Conservation (phyloP, 2,797 vertebrate species). For the Lepus townsendii region DNA sequence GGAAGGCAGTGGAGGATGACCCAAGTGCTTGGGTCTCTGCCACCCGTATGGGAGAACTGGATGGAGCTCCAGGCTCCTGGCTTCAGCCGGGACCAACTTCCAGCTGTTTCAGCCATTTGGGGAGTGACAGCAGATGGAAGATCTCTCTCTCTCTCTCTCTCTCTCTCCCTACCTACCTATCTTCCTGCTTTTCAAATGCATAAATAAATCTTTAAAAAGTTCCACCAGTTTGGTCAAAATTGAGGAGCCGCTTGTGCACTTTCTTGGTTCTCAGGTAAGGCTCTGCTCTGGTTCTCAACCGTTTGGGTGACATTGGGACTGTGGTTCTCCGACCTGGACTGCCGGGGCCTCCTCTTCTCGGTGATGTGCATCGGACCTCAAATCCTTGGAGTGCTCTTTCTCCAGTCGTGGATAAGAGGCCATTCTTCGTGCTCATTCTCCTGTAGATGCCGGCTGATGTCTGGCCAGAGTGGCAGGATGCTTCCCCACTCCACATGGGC, state of each 20-base stretch:
- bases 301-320: conserved; percentile 23
- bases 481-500: conserved; percentile 68
- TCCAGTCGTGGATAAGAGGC: conserved; percentile 59
- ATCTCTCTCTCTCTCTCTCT: too few relatives aligned
- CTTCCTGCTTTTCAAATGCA: too few relatives aligned
- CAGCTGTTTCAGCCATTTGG: too few relatives aligned
- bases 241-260: not conserved
- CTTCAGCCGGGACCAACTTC: too few relatives aligned
- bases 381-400: conserved; percentile 46
- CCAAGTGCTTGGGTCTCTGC: too few relatives aligned
- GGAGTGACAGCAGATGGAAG: too few relatives aligned
- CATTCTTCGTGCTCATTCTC: conserved; percentile 76
- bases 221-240: not conserved
- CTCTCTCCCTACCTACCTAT: too few relatives aligned
- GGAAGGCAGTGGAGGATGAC: too few relatives aligned
- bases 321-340: not conserved
- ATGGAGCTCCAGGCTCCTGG: too few relatives aligned
- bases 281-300: not conserved
- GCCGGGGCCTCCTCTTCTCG: not conserved
- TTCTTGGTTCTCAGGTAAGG: not conserved
- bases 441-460: conserved; percentile 66
- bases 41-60: too few relatives aligned
- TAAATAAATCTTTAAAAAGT: too few relatives aligned
- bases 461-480: conserved; percentile 76
- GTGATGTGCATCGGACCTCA: not conserved